Conservation (phyloP, 2,888 invertebrate species). For the Drepanosiphum platanoidis region DNA sequence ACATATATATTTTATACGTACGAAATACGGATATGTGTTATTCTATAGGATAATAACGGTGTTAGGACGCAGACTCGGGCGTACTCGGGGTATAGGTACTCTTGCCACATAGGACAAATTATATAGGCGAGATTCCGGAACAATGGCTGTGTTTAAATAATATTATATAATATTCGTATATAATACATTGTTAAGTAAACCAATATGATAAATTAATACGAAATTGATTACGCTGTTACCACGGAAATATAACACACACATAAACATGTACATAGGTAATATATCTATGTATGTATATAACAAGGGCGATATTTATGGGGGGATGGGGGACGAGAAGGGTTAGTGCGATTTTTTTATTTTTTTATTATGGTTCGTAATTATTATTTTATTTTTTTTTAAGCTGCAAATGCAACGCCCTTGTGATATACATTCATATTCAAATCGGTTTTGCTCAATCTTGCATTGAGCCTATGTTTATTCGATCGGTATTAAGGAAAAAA, state of each 20-base stretch:
- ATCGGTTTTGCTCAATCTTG: slow-evolving; percentile 42
- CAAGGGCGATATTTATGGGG: not conserved
- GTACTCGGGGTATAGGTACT: slow-evolving; percentile 22
- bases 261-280: not conserved
- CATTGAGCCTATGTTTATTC: slow-evolving; percentile 43
- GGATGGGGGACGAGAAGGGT: not conserved
- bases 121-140: slow-evolving; percentile 36
- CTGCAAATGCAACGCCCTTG: slow-evolving; percentile 2
- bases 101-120: slow-evolving; percentile 33
- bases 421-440: slow-evolving; percentile 24
- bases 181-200: slow-evolving; percentile 35
- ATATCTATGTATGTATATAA: not conserved
- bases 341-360: not conserved
- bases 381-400: not conserved
- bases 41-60: slow-evolving; percentile 39
- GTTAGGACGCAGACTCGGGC: slow-evolving; percentile 32
- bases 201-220: slow-evolving; percentile 36
- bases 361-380: not conserved
- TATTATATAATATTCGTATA: slow-evolving; percentile 15
- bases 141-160: slow-evolving; percentile 57
- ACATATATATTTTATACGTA: slow-evolving; percentile 32
- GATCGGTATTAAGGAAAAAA: slow-evolving; percentile 20
- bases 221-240: slow-evolving; percentile 9
- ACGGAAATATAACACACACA: slow-evolving; percentile 10
- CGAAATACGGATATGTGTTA: slow-evolving; percentile 23